Base-by-base conservation (phyloP, 2,888 invertebrate species). In the Papilio demoleus region DNA sequence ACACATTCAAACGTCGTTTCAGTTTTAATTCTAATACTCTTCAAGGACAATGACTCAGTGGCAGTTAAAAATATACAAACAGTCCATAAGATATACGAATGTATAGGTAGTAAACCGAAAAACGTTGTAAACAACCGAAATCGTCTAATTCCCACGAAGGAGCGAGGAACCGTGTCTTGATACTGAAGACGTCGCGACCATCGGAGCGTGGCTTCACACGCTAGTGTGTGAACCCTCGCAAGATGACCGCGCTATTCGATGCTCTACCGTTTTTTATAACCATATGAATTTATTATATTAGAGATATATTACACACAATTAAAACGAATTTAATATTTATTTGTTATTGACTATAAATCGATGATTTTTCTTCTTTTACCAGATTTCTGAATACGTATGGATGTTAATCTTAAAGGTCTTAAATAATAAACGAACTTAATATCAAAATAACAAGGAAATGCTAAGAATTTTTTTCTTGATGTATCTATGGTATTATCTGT, bases 111-210 rank as follows among this genome's bases (percentile, higher is more conserved):
- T 50, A 64, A 36, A 50, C 24, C 24, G 36, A 66, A 66, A 61
- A 63, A 34, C n/a, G 19, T 63, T 38, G 34, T 65, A 58, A 65
- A 69, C 42, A 38, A 53, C 66, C 66, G 22, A 70, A 70, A 67
- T 67, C 63, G 59, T 63, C 66, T 24, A 58, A 60, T 70, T 79
- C 79, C 79, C 79, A 79, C 73, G 77, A 47, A 72, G 38, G 70
- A 53, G 70, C 79, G 76, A 75, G 76, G 74, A 78, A 79, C 76
- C 80, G 80, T 79, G 74, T 78, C 80, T 76, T 74, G 80, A 75
- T 79, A 79, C 73, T 77, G 78, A 81, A 81, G 81, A 81, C 81
- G 78, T 74, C 71, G 74, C 68, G 71, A 24, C 61, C 79, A 79
- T 36, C 81, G 71, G 76, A 75, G 74, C 75, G 67, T 70, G 74